A percentile compares a stretch with the other conserved stretches of the same genome.
phyloP scores from a whole-genome alignment of 2,888 invertebrate genomes.

The Pachliopta kotzebuea region DNA sequence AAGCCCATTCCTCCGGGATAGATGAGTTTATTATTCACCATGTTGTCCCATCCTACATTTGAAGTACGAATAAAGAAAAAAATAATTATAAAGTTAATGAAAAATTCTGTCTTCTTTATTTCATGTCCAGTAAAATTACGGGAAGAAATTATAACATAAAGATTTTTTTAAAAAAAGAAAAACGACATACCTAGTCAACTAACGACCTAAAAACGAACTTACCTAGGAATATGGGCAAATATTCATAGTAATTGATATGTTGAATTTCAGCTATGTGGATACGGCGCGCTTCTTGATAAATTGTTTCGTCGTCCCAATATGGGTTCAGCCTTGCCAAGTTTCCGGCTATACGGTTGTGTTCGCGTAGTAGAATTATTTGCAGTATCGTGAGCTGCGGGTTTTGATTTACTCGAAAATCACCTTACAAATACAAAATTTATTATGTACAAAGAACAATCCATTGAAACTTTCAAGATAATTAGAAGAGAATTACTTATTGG shows the following conservation, averaged over 20 bases:
- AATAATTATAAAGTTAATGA: neutral
- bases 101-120: neutral
- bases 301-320: slow-evolving; percentile 87
- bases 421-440: slow-evolving; percentile 52
- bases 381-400: slow-evolving; percentile 86
- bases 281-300: slow-evolving; percentile 86
- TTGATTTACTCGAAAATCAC: slow-evolving; percentile 85
- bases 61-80: neutral
- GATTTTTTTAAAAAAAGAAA: too few relatives aligned
- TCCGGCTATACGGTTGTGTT: slow-evolving; percentile 87
- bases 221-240: slow-evolving; percentile 88
- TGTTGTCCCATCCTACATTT: slow-evolving; percentile 77
- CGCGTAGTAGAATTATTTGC: slow-evolving; percentile 84
- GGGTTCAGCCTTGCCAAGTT: slow-evolving; percentile 83
- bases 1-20: slow-evolving; percentile 79
- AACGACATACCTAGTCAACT: too few relatives aligned
- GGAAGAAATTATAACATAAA: too few relatives aligned
- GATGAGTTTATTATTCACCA: slow-evolving; percentile 82
- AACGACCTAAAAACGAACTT: too few relatives aligned
- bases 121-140: too few relatives aligned
- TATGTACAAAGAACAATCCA: too few relatives aligned
- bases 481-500: neutral
- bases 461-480: neutral
- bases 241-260: slow-evolving; percentile 88
- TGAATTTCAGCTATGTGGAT: slow-evolving; percentile 86